Evolutionary conservation across 2,888 invertebrate species (phyloP), one percentile per base, ranked within the genome.

Genomic region (Drosophila prolongata): DNA sequence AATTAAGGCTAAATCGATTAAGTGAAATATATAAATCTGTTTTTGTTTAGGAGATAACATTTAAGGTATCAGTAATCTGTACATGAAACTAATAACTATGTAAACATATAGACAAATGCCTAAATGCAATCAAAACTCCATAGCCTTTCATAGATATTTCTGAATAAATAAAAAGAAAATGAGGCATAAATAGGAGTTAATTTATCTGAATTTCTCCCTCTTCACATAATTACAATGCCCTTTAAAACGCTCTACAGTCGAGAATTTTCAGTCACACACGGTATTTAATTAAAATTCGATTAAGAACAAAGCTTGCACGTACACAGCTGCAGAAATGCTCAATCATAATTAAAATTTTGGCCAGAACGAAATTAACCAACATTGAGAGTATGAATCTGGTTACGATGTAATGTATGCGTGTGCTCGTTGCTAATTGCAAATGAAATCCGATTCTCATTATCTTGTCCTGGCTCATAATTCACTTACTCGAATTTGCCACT

Each of bases 211-310:
- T 46, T 46, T 5, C 9, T 8, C n/a, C 46, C 10, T 10, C 2
- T n/a, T 6, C 6, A 35, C 34, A 49, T 35, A 8, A 49, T 19
- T 16, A 49, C 34, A 34, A 35, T 16, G 34, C 35, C 13, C 30
- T 47, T 49, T 35, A 34, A 49, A 49, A 11, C 16, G 49, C 8
- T 49, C 11, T 34, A 34, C 16, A 16, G 16, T 16, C 16, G 11
- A 34, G 49, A 4, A 34, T 16, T 34, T 16, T 49, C 11, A 34
- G 49, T 35, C 35, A 42, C 60, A 60, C 42, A 49, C 43, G 35
- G 34, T 64, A 52, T 64, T 85, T 76, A 80, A 82, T 82, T 83
- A 71, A 73, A 80, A 80, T 78, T 73, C 60, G 82, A 77, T 82
- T 86, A 73, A 59, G 55, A 62, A 59, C 50, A 16, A 53, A 50